These are phyloP conservation scores for Acromyrmex heyeri DNA, from an alignment of 1,140 invertebrate species.

Conservation along the genomic window DNA sequence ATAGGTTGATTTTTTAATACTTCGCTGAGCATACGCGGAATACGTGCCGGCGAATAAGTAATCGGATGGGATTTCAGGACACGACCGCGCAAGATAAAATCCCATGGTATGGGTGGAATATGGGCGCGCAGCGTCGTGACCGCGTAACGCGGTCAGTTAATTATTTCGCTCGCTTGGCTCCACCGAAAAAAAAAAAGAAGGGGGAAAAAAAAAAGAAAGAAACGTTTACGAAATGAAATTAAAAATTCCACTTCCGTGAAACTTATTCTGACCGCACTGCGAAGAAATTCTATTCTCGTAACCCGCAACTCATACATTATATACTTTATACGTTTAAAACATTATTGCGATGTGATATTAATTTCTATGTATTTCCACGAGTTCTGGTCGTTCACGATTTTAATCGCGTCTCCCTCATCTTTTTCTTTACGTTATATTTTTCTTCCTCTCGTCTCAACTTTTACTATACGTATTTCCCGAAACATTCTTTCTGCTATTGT, in stretches of 20 bases:
- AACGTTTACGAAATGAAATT: constrained; percentile 39
- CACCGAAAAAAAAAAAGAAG: neutral
- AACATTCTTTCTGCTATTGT: constrained; percentile 20
- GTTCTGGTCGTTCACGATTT: neutral
- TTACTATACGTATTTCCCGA: neutral
- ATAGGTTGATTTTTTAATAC: constrained; percentile 42
- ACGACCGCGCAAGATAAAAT: constrained; percentile 42
- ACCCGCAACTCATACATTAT: neutral
- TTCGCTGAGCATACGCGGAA: constrained; percentile 8
- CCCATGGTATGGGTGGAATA: neutral
- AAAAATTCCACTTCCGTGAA: constrained; percentile 50
- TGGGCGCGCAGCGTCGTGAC: neutral
- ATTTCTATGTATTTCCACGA: neutral
- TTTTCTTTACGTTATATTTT: neutral
- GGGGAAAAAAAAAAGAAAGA: neutral
- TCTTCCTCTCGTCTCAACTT: neutral
- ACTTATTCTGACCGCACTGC: constrained; percentile 32
- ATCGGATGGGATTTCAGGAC: constrained; percentile 51
- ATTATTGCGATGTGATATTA: constrained; percentile 2
- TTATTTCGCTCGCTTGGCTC: constrained; percentile 43
- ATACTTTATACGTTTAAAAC: neutral
- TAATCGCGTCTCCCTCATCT: neutral
- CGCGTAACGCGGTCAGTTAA: constrained; percentile 56
- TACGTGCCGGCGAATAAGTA: constrained; percentile 47
- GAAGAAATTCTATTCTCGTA: constrained; percentile 21